Conservation (phyloP, 2,888 invertebrate genomes). For the Anoplius nigerrimus region DNA sequence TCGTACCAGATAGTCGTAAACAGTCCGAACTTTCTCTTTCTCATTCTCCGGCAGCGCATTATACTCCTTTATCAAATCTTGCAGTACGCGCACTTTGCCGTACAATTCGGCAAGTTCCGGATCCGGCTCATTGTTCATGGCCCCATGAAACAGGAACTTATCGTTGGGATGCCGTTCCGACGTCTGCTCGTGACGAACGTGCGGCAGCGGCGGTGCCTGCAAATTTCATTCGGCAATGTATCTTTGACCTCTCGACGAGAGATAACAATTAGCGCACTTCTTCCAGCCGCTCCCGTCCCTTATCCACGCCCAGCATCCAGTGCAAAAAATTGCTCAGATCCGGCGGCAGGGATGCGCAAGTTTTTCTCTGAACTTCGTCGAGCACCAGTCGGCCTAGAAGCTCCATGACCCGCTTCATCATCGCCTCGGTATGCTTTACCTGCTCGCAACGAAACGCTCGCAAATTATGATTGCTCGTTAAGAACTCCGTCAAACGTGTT, state of each 20-base stretch:
- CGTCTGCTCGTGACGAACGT: conserved; percentile 28
- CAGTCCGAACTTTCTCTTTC: conserved; percentile 60
- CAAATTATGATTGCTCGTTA: neutral
- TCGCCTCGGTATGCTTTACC: conserved; percentile 57
- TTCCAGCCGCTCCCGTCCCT: neutral
- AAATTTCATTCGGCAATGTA: conserved; percentile 8
- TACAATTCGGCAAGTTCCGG: conserved; percentile 50
- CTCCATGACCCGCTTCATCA: conserved; percentile 57
- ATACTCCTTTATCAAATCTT: conserved; percentile 62
- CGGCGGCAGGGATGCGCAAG: conserved; percentile 57
- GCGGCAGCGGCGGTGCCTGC: conserved; percentile 43
- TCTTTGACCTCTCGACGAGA: neutral
- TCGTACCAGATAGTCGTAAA: conserved; percentile 65
- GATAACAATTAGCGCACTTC: conserved; percentile 24
- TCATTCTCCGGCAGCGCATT: conserved; percentile 54
- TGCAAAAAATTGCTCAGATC: conserved; percentile 60
- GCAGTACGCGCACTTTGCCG: conserved; percentile 54
- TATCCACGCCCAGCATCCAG: conserved; percentile 55
- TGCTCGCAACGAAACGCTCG: conserved; percentile 21
- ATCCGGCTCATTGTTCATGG: conserved; percentile 1
- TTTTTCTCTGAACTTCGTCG: conserved; percentile 61
- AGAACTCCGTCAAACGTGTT: neutral
- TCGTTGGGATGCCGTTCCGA: conserved; percentile 20
- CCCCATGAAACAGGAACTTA: conserved; percentile 47
- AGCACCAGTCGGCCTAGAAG: conserved; percentile 58